Evolutionary conservation across 1,140 invertebrate species (phyloP), one percentile per base, ranked within the genome.

Genomic region (Lasaia peninsularis): DNA sequence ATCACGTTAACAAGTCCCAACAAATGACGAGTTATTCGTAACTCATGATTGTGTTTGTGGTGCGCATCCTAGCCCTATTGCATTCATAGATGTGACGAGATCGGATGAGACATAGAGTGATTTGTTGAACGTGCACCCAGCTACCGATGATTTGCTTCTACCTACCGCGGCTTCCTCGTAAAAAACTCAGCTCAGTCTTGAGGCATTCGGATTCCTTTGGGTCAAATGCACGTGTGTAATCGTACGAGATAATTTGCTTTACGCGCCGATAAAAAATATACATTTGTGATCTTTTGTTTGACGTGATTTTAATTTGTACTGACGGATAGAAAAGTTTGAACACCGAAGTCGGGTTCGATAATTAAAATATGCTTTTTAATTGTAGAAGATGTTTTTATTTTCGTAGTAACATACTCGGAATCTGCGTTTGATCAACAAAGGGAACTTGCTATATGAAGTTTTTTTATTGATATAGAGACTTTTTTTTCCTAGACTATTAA

Each of bases 71-170:
- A 37, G n/a, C 34, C 12, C 37, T 14, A 10, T 16, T 40, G 12
- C 37, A 40, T 40, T 40, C 16, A 40, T 40, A 40, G 37, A 40
- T 40, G 66, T 83, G 85, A 88, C 67, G 67, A 65, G 67, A 88
- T 82, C 24, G 32, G 72, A 80, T 70, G 71, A 69, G 83, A 88
- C 83, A 80, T 68, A 80, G 79, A 86, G 85, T 76, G 83, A 88
- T 88, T 88, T 86, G 83, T 88, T 81, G 74, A 84, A 76, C 75
- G 79, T 79, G 78, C 77, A 70, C 69, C 67, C 78, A 80, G 85
- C 85, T 88, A 86, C 85, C 81, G 83, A 81, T 88, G 78, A 83
- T 80, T 86, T 71, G 82, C 82, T 86, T 76, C 67, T 84, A 84
- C 81, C 85, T 86, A 85, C 82, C 80, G 80, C 81, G 67, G 77